Base-by-base conservation (phyloP, 2,113 vertebrate genomes). In the Pipa parva region DNA sequence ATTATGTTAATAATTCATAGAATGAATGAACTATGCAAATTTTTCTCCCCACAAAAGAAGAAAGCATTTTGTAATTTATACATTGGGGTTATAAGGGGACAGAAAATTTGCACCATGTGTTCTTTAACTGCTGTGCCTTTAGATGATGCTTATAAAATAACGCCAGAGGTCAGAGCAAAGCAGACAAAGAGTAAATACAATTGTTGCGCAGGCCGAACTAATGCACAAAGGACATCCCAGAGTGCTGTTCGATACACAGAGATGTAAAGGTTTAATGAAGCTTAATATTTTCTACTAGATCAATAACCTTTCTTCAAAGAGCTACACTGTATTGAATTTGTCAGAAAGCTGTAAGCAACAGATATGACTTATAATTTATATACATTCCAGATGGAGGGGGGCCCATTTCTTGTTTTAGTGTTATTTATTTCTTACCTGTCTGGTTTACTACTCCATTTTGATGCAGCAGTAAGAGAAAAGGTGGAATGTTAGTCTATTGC, bases 381-480 rank as follows among this genome's bases (percentile, higher is more conserved):
- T 26, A 56, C 52, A 56, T 31, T 5, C 29, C 31, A 11, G 28
- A 56, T 36, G 27, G 4, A 56, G 17, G 22, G 18, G 11, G 11
- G 22, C 29, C 55, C 1, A 36, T 10, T 49, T 36, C 4, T 22
- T 58, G 28, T 8, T 21, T 36, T 48, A 78, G 71, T 75, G 18
- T 45, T 79, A 54, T 75, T 78, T 66, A 75, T 39, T 83, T 85
- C 95, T 97, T 92, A 99, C 97, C 95, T 97, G 95, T 99, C 97
- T 74, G 97, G 97, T 90, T 98, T 98, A 92, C 97, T 99, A 92
- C 89, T 97, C 93, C 94, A 89, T 90, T 89, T 88, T 90, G 89
- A 79, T 85, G 93, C 90, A 91, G 85, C 84, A 91, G 85, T 75
- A 78, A 85, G 77, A 63, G 90, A 80, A 89, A 87, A 80, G 81